Evolutionary conservation across 35 echinoderm and acorn worm species (phyloP), one percentile per base, ranked within the genome.

Genomic region (Nesometra sesokonis): DNA sequence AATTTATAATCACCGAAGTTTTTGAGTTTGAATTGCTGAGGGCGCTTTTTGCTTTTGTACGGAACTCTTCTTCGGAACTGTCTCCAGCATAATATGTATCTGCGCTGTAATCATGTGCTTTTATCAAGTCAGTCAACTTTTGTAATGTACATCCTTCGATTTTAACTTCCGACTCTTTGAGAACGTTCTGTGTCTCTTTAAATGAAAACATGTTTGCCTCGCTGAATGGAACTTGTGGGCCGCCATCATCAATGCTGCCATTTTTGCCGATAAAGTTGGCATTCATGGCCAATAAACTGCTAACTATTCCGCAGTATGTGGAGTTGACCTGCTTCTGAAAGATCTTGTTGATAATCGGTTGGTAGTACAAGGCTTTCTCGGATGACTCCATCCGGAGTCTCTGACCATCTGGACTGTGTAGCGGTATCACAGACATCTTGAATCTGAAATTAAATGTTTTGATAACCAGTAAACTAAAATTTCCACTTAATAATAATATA

Each of bases 301-400:
- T 91, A 21, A 91, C 89, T 11, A 94, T 85, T 23, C 93, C 93
- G 52, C 93, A 91, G 83, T 89, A 94, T 8, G 89, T 78, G 32
- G 88, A 86, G 46, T 94, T 91, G 32, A 82, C 37, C 36, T 91
- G 88, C 32, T 94, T 89, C 33, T 91, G 85, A 86, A 94, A 94
- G 27, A 94, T 46, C 15, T 84, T 83, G 23, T 91, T 82, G 4
- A 94, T 37, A 0, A 91, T 46, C 7, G 85, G 82, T 67, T 87
- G 89, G 32, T 86, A 43, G 29, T 67, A 27, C 21, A 43, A 43
- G 39, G 52, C 8, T 27, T 27, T 67, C 23, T 67, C 11, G 23
- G 52, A 67, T 17, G 52, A 2, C 21, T 67, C 52, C 23, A 19
- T 67, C 23, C 21, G 8, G 52, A 67, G 52, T 67, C 52, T 67